Base-by-base conservation (phyloP, 2,113 vertebrate genomes). In the Crocuta crocuta region DNA sequence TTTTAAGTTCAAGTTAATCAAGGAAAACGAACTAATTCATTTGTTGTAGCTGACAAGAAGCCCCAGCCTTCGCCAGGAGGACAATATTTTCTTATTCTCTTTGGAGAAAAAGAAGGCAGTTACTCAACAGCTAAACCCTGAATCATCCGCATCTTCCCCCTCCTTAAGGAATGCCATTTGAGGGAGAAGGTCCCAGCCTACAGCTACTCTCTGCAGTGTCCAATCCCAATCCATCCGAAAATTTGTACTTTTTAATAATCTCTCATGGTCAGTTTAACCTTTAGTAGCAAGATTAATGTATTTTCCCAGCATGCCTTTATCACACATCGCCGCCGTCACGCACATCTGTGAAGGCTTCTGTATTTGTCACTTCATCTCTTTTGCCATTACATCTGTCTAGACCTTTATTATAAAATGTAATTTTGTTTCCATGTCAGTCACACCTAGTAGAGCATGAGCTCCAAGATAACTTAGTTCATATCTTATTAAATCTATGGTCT, bases 401-500 rank as follows among this genome's bases (percentile, higher is more conserved):
- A 92, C 80, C 65, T 96, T 96, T 76, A 84, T 97, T 92, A 97
- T 58, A 85, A 82, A 96, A 96, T 70, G 74, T 94, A 94, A 97
- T 98, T 96, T 95, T 71, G 68, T 94, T 84, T 85, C 89, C 50
- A 28, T 24, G 79, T 89, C 94, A 91, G 87, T 87, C 74, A 76
- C 65, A 73, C 61, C 92, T 89, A 8, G 35, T 16, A 35, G 91
- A 45, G 79, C 6, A 4, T 0, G 3, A 88, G 43, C 11, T 1
- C 53, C n/a, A 28, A 81, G 97, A 93, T 89, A 73, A 43, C 39
- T 53, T 7, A 13, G 91, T 39, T 78, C 19, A 0, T 82, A 74
- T 95, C 94, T 83, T 95, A 97, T 97, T 96, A 89, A 96, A 96
- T 97, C 89, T 95, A 45, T 45, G 63, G 82, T 35, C 65, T 43